phyloP scores from a whole-genome alignment of 2,888 invertebrate genomes.

The Mythimna vitellina region DNA sequence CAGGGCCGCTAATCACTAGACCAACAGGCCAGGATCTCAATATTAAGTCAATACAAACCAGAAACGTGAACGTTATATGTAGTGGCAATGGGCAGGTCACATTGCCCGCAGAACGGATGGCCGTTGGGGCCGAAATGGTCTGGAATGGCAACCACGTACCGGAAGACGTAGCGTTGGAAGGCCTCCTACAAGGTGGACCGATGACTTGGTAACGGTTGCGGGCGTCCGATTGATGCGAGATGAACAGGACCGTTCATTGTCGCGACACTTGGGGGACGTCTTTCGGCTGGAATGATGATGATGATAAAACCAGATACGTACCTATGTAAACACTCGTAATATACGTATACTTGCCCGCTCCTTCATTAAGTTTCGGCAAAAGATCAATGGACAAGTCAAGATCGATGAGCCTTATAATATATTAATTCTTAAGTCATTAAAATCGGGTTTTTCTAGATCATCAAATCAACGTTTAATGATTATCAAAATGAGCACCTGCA shows the following conservation, averaged over 20 bases:
- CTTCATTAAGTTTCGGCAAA: not conserved
- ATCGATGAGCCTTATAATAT: not conserved
- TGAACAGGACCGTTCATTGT: no score
- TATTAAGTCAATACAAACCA: not conserved
- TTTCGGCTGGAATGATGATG: no score
- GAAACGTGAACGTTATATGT: no score
- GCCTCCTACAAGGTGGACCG: no score
- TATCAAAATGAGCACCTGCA: slow-evolving; percentile 52
- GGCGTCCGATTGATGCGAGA: no score
- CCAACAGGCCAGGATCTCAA: not conserved
- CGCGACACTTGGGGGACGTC: no score
- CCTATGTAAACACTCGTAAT: not conserved
- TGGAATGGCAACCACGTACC: no score
- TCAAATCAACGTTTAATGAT: slow-evolving; percentile 10
- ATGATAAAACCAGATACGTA: not conserved
- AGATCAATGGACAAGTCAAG: not conserved
- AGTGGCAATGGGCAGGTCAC: no score
- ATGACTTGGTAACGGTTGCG: no score
- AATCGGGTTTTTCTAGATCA: slow-evolving; percentile 10
- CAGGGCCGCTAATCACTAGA: not conserved
- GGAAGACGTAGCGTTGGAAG: no score
- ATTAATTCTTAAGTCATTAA: not conserved
- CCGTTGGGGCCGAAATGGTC: no score
- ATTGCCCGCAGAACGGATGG: no score
- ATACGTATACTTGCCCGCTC: not conserved